A percentile compares a stretch with the other conserved stretches of the same genome.
Conservation (phyloP, 2,113 vertebrate genomes). For the Microcebus lehilahytsara region DNA sequence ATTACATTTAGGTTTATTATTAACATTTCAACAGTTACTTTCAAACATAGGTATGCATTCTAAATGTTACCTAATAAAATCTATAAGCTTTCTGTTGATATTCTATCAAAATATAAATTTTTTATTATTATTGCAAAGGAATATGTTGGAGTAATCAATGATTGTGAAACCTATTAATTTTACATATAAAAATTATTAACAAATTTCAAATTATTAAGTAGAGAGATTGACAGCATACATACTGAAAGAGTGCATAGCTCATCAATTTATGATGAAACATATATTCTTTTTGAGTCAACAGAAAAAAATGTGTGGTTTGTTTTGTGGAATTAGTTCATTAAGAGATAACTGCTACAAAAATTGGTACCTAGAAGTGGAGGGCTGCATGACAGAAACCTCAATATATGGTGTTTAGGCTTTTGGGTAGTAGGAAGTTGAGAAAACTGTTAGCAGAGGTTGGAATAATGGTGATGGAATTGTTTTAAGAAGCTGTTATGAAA, state of each 20-base stretch:
- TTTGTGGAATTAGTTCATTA: background rate
- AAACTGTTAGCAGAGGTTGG: slow-evolving; percentile 15
- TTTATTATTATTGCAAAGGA: slow-evolving; percentile 9
- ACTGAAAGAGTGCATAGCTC: background rate
- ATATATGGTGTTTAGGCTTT: background rate
- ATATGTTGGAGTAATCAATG: background rate
- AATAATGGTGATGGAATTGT: background rate
- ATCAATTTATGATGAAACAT: background rate
- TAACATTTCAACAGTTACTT: background rate
- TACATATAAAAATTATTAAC: background rate
- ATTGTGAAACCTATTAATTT: background rate
- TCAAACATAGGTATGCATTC: background rate
- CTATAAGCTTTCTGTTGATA: background rate
- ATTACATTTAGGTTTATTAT: slow-evolving; percentile 1
- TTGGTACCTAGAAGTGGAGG: background rate
- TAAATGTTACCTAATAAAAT: background rate
- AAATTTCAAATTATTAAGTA: background rate
- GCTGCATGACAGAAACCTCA: background rate
- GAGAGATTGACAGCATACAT: background rate
- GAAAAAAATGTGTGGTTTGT: background rate
- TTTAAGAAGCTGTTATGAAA: slow-evolving; percentile 16
- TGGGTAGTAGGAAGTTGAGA: background rate
- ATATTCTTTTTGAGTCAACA: background rate
- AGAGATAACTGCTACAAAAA: background rate
- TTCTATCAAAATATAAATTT: background rate